phyloP scores from a whole-genome alignment of 1,140 invertebrate genomes.

The Drosophila ironensis region DNA sequence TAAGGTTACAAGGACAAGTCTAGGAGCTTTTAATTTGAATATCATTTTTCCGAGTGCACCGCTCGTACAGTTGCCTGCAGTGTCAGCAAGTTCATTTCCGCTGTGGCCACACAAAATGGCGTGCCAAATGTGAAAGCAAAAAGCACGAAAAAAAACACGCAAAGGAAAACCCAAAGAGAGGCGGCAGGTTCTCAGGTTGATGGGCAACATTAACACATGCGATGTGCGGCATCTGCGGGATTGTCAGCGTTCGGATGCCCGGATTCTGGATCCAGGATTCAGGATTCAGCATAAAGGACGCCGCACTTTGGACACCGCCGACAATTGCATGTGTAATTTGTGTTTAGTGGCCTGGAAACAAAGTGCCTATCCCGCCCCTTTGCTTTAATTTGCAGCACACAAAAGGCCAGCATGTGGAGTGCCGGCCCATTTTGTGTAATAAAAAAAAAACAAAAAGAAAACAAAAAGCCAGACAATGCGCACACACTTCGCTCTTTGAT shows the following conservation, averaged over 20 bases:
- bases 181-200: slow-evolving; percentile 3
- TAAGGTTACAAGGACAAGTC: neutral
- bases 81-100: slow-evolving; percentile 45
- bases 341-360: slow-evolving; percentile 37
- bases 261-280: neutral
- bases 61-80: slow-evolving; percentile 17
- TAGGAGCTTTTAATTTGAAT: neutral
- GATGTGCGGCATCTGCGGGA: slow-evolving; percentile 31
- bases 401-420: neutral
- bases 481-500: too few species aligned
- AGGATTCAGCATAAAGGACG: neutral
- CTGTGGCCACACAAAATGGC: slow-evolving; percentile 45
- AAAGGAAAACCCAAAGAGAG: neutral
- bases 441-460: too few species aligned
- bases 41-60: neutral
- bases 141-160: neutral
- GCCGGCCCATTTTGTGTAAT: too few species aligned
- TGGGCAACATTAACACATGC: slow-evolving; percentile 40
- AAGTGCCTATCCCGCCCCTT: neutral
- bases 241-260: slow-evolving; percentile 4
- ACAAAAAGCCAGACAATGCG: too few species aligned
- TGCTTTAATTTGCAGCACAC: neutral
- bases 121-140: slow-evolving; percentile 33
- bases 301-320: slow-evolving; percentile 17
- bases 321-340: slow-evolving; percentile 48